Conservation (phyloP, 2,113 vertebrate genomes). For the Sphaerodactylus townsendi region DNA sequence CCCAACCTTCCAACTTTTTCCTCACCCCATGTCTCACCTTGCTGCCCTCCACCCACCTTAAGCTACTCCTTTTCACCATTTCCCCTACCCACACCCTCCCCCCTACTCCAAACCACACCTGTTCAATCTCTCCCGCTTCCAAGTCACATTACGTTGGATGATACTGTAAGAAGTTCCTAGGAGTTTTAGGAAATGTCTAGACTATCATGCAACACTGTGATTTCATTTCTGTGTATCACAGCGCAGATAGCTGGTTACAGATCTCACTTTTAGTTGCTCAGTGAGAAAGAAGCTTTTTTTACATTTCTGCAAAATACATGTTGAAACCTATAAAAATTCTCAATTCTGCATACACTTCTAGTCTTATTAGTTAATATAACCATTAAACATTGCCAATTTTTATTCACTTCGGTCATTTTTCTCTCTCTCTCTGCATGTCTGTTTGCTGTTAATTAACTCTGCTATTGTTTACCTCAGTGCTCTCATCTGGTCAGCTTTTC, state of each 20-base stretch:
- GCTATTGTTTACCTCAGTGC: conserved; percentile 43
- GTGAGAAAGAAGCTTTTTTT: background rate
- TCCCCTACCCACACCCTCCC: too few species aligned
- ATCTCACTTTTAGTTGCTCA: background rate
- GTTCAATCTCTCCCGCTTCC: too few species aligned
- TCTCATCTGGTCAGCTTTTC: conserved; percentile 55
- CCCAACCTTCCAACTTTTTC: too few species aligned
- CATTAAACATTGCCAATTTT: conserved; percentile 37
- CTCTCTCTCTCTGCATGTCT: conserved; percentile 16
- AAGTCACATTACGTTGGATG: too few species aligned
- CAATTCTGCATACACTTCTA: conserved; percentile 3
- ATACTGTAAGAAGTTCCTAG: too few species aligned
- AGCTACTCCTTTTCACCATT: too few species aligned
- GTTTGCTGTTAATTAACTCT: conserved; percentile 53
- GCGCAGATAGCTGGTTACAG: accelerated
- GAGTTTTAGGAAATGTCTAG: too few species aligned
- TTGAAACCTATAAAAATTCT: background rate
- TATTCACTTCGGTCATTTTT: conserved; percentile 39
- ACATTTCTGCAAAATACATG: background rate
- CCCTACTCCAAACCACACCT: too few species aligned
- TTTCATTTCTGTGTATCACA: too few species aligned
- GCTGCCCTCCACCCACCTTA: too few species aligned
- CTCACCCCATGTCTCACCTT: too few species aligned
- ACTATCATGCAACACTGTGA: too few species aligned
- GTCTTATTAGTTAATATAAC: conserved; percentile 16